phyloP scores from a whole-genome alignment of 2,888 invertebrate genomes.

The Drosophila mettleri region DNA sequence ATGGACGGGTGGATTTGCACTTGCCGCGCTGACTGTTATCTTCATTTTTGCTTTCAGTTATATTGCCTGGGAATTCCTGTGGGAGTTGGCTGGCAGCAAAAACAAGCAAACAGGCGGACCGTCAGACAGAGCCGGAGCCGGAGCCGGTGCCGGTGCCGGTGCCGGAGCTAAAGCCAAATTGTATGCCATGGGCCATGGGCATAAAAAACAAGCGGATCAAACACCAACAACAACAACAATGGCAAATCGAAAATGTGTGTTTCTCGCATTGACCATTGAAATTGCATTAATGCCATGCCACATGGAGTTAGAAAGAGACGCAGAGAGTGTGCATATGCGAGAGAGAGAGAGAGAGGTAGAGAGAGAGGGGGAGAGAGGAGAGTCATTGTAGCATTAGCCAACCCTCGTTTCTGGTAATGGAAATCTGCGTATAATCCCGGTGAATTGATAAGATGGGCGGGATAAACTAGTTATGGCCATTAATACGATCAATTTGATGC shows the following conservation, averaged over 20 bases:
- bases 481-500: slow-evolving; percentile 85
- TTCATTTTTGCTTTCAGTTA: slow-evolving; percentile 83
- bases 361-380: background rate
- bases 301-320: background rate
- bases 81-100: slow-evolving; percentile 61
- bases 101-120: slow-evolving; percentile 1
- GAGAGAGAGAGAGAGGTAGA: background rate
- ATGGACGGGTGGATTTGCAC: slow-evolving; percentile 84
- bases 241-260: slow-evolving; percentile 83
- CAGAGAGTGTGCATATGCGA: no score
- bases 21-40: slow-evolving; percentile 81
- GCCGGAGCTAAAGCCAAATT: slow-evolving; percentile 66
- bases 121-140: background rate
- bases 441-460: slow-evolving; percentile 85
- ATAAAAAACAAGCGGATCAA: slow-evolving; percentile 80
- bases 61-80: slow-evolving; percentile 83
- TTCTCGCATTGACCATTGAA: slow-evolving; percentile 79
- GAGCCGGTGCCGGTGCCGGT: no score
- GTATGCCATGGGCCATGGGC: slow-evolving; percentile 48
- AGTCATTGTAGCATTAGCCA: slow-evolving; percentile 19
- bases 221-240: slow-evolving; percentile 36
- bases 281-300: slow-evolving; percentile 76
- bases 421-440: slow-evolving; percentile 84
- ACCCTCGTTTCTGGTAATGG: slow-evolving; percentile 70
- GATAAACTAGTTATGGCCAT: slow-evolving; percentile 85